Evolutionary conservation across 2,113 vertebrate genomes (phyloP), one percentile per base, ranked within the genome.

Genomic region (Halichoerus grypus): DNA sequence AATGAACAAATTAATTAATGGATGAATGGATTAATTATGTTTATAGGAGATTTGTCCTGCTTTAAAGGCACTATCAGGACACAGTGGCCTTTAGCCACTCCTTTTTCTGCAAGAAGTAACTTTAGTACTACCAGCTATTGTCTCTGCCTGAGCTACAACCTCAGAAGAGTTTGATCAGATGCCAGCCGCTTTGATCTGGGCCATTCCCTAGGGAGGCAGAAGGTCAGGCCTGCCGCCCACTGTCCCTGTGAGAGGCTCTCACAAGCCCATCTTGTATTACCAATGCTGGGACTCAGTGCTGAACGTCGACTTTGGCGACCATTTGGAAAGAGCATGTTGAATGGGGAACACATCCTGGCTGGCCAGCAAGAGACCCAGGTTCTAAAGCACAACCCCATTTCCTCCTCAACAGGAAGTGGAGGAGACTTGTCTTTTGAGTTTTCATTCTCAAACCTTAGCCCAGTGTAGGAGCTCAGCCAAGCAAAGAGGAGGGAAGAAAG

Each of bases 251-350:
- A 57, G 9, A 89, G 39, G 24, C 5, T 71, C 15, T 26, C 26
- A 12, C 0, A 2, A 69, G 28, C 6, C 22, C 8, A 0, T 36
- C 33, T 67, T n/a, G 22, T 33, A 6, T 81, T 46, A 55, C 5
- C 13, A 2, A 7, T 5, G 12, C 13, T 24, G 12, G 1, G 11
- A 46, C 51, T 31, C 55, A 12, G 3, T 2, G 18, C 49, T 18
- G 55, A 36, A 86, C 24, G 26, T 26, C 8, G 67, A 31, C 39
- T 22, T 49, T 2, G 4, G 16, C 4, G 4, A 19, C 63, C 46
- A 7, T 14, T 74, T 13, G 53, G 59, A 79, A 96, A n/a, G 24
- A 53, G 46, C 8, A 14, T 22, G 1, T 11, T 31, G 92, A 46
- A 3, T 19, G 11, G 33, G 71, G 21, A 79, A 42, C 10, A 65